Base-by-base conservation (phyloP, 2,797 vertebrate species). In the Prunella strophiata region DNA sequence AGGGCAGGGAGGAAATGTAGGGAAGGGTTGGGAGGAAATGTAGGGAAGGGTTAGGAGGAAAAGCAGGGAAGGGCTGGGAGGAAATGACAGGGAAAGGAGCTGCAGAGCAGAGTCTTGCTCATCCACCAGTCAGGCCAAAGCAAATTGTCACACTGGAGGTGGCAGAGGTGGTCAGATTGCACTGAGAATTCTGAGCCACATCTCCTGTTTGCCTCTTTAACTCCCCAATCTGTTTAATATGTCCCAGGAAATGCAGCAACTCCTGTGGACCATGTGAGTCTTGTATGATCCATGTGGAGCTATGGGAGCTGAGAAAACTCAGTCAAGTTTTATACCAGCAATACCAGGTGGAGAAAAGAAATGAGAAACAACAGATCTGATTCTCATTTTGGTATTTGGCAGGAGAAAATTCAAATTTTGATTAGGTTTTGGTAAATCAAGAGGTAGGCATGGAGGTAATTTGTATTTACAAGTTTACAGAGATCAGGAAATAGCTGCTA, bases 361-460 rank as follows among this genome's bases (percentile, higher is more conserved):
- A 68, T 3, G 32, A 43, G 57, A 68, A 89, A 57, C 26, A 30
- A 16, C 10, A 92, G 76, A n/a, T 3, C 16, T 1, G 2, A 32
- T 10, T 26, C 27, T 61, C 1, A 0, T 54, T 14, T 17, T 68
- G n/a, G 29, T 38, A 16, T 58, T 34, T 92, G 81, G 6, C n/a
- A 73, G 58, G 43, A 54, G n/a, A 55, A 85, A 45, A 85, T 68
- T 52, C 55, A 62, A 51, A 19, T 75, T 75, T 58, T 73, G 30
- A 34, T 59, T 13, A 38, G 57, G 62, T 62, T 83, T 72, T 42
- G 58, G 58, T 54, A 17, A 55, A 32, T 71, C 34, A n/a, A 36
- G 9, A 10, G 4, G n/a, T 11, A 20, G 29, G 29, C 0, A 0
- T 19, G 30, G 36, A 79, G 34, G 18, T 48, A 27, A n/a, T 61